phyloP scores from a whole-genome alignment of 2,113 vertebrate genomes.

The Amphilophus citrinellus region DNA sequence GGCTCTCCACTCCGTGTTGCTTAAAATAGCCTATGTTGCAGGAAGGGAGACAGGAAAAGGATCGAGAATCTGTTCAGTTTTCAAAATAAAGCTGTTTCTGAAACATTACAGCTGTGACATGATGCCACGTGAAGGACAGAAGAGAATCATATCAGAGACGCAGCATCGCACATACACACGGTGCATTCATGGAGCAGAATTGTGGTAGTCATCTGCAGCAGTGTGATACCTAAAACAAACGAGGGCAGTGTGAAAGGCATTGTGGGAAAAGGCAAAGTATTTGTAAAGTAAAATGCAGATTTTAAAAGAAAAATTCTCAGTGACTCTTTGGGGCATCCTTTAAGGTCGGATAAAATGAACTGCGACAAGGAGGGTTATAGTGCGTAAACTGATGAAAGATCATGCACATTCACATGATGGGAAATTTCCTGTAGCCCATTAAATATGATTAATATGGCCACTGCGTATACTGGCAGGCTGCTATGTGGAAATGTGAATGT shows the following conservation, averaged over 20 bases:
- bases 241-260: neutral
- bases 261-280: neutral
- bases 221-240: neutral
- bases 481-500: conserved; percentile 19
- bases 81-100: neutral
- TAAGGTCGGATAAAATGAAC: neutral
- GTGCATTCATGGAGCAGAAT: neutral
- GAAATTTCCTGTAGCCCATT: conserved; percentile 18
- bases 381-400: conserved; percentile 4
- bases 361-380: neutral
- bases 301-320: neutral
- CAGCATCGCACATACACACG: neutral
- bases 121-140: neutral
- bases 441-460: conserved; percentile 28
- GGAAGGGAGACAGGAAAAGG: neutral
- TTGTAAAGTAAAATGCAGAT: neutral
- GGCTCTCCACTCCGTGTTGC: neutral
- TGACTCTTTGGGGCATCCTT: neutral
- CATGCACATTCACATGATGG: neutral
- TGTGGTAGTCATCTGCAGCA: neutral
- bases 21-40: neutral
- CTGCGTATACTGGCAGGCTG: conserved; percentile 26
- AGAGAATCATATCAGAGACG: neutral
- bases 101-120: neutral
- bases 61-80: neutral